These are phyloP conservation scores for Drosophila differens DNA, from an alignment of 2,888 invertebrate species.

Conservation along the genomic window DNA sequence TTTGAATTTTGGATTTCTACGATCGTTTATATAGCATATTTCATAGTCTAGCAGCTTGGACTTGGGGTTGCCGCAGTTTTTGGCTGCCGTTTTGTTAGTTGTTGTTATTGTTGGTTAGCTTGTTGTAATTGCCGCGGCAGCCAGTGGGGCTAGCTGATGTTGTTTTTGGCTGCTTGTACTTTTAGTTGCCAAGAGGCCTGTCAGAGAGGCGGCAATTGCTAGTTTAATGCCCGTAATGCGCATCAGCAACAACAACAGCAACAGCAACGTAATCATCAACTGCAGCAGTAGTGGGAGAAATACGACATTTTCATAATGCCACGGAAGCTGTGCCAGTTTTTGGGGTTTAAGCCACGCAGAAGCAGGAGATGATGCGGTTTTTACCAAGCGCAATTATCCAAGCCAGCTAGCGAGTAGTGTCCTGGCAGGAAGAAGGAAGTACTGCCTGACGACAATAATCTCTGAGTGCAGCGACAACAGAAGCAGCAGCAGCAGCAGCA, in stretches of 20 bases:
- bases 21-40: neutral
- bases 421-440: slow-evolving; percentile 40
- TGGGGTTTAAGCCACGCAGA: slow-evolving; percentile 4
- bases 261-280: slow-evolving; percentile 35
- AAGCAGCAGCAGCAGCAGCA: neutral
- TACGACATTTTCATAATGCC: slow-evolving; percentile 21
- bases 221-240: slow-evolving; percentile 56
- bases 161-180: slow-evolving; percentile 40
- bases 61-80: neutral
- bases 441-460: slow-evolving; percentile 45
- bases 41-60: slow-evolving; percentile 1
- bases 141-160: slow-evolving; percentile 22
- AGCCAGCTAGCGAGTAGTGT: slow-evolving; percentile 19
- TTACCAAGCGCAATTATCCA: slow-evolving; percentile 41
- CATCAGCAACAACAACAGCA: slow-evolving; percentile 27
- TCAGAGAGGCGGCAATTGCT: slow-evolving; percentile 50
- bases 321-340: slow-evolving; percentile 28
- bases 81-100: slow-evolving; percentile 10
- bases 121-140: slow-evolving; percentile 47
- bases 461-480: slow-evolving; percentile 18
- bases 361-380: slow-evolving; percentile 37
- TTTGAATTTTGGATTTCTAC: neutral
- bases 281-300: slow-evolving; percentile 14
- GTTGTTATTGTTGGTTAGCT: slow-evolving; percentile 22
- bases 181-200: slow-evolving; percentile 35